Evolutionary conservation across 2,888 invertebrate genomes (phyloP).

Genomic region (Dioctria linearis): DNA sequence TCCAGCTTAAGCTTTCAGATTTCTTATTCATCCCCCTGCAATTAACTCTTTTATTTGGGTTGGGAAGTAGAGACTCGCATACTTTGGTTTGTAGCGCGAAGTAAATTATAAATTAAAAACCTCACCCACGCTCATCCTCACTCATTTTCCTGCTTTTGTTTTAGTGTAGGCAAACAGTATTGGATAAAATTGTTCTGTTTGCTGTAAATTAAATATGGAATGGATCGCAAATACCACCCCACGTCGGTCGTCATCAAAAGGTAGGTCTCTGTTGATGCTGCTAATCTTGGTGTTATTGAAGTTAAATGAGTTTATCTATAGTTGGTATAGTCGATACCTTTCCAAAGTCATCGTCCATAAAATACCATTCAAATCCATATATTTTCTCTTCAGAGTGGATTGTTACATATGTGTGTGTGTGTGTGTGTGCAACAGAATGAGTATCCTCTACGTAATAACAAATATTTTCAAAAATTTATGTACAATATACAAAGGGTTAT

Average conservation of each 20-base stretch:
- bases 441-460: neutral
- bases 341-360: neutral
- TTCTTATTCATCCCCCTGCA: slow-evolving; percentile 42
- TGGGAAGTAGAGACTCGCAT: neutral
- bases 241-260: neutral
- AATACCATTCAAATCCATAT: neutral
- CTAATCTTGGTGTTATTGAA: slow-evolving; percentile 29
- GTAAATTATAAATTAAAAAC: neutral
- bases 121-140: neutral
- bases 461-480: neutral
- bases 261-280: neutral
- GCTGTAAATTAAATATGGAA: neutral
- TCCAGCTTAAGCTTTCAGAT: slow-evolving; percentile 4
- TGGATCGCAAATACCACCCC: neutral
- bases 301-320: slow-evolving; percentile 15
- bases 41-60: neutral
- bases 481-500: neutral
- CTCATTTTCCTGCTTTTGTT: neutral
- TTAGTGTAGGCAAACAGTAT: neutral
- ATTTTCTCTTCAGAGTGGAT: neutral
- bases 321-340: neutral
- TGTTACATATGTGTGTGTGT: neutral
- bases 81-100: neutral
- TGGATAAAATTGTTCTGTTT: neutral
- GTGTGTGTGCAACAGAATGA: neutral